These are phyloP conservation scores for Climacteris rufus DNA, from an alignment of 2,113 vertebrate genomes.

Conservation along the genomic window DNA sequence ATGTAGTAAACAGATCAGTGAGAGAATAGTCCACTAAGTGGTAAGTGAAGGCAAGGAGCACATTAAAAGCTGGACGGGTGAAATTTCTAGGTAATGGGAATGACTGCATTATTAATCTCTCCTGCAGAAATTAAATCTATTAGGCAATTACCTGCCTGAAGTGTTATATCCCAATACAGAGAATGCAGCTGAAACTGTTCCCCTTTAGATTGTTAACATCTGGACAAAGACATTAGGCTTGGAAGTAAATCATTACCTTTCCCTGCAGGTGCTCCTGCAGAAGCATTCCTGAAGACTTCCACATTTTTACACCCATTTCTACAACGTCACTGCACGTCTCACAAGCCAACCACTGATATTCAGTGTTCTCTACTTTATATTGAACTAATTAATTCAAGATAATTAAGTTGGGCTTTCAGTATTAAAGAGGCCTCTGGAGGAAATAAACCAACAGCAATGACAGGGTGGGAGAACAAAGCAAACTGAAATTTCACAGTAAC, in stretches of 20 bases:
- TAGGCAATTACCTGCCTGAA: neutral
- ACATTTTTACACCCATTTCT: neutral
- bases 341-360: neutral
- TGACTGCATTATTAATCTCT: neutral
- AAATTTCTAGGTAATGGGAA: neutral
- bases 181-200: neutral
- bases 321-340: neutral
- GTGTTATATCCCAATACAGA: neutral
- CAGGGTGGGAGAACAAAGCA: neutral
- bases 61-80: neutral
- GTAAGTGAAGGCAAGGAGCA: neutral
- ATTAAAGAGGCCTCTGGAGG: neutral
- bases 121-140: neutral
- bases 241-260: neutral
- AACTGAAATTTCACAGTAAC: neutral
- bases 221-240: neutral
- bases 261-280: neutral
- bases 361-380: neutral
- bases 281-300: neutral
- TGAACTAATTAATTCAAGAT: slow-evolving; percentile 34
- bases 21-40: neutral
- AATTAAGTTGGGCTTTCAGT: neutral
- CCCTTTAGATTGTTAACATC: neutral
- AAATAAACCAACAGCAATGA: neutral
- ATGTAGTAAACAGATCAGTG: accelerated